These are phyloP conservation scores for Notarius quadriscutis DNA, from an alignment of 2,113 vertebrate genomes.

Conservation along the genomic window DNA sequence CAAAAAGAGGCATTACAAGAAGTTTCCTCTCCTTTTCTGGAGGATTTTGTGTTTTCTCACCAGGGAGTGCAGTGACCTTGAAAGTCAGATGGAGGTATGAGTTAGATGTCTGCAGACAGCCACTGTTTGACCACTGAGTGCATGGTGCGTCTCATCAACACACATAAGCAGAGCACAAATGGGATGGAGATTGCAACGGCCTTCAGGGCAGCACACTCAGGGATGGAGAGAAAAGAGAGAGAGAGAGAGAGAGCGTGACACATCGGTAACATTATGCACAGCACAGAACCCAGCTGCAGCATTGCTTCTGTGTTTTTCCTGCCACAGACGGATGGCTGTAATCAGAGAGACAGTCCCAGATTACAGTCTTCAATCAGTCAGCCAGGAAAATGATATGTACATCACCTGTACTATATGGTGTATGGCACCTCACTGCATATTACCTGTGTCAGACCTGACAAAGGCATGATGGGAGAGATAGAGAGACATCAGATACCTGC, in stretches of 20 bases:
- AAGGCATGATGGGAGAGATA: constrained; percentile 70
- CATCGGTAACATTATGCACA: constrained; percentile 66
- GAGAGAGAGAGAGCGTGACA: neutral
- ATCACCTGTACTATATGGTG: constrained; percentile 67
- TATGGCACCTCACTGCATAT: constrained; percentile 69
- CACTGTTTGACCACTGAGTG: constrained; percentile 69
- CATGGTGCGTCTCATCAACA: constrained; percentile 68
- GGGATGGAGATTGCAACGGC: constrained; percentile 78
- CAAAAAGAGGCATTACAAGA: constrained; percentile 49
- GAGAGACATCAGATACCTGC: constrained; percentile 70
- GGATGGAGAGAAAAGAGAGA: constrained; percentile 70
- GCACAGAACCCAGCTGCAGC: constrained; percentile 72
- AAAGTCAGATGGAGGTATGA: constrained; percentile 62
- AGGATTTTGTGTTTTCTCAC: constrained; percentile 49
- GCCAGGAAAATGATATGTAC: constrained; percentile 80
- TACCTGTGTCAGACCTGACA: constrained; percentile 80
- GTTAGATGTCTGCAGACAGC: constrained; percentile 67
- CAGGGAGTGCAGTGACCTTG: constrained; percentile 70
- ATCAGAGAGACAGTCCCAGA: constrained; percentile 80
- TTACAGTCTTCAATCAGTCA: constrained; percentile 84
- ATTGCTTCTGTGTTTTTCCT: constrained; percentile 76
- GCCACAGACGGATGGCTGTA: constrained; percentile 68
- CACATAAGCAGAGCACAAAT: constrained; percentile 60
- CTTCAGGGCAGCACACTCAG: constrained; percentile 72
- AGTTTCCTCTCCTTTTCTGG: constrained; percentile 51